Conservation (phyloP, 2,888 invertebrate species). For the Drosophila subquinaria region DNA sequence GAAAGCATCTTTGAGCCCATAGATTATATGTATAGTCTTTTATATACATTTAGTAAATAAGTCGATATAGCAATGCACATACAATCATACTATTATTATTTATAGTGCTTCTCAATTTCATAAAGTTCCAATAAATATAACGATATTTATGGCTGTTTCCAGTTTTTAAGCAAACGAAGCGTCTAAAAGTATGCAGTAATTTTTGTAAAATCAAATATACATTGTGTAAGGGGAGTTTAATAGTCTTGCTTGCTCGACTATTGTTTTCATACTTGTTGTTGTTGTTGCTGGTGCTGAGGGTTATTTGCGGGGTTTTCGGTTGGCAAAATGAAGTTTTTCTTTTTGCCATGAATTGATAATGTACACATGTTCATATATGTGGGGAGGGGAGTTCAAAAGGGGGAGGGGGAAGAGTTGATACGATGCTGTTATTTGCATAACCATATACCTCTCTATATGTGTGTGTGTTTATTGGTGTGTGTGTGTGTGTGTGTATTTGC, state of each 20-base stretch:
- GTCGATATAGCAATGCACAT: no score
- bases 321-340: constrained; percentile 79
- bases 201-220: no score
- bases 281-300: constrained; percentile 1
- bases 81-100: no score
- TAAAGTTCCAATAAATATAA: background rate
- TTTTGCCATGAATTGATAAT: constrained; percentile 79
- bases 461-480: constrained; percentile 16
- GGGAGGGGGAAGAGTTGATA: constrained; percentile 36
- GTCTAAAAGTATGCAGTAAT: background rate
- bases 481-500: constrained; percentile 57
- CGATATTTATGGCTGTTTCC: background rate
- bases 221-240: background rate
- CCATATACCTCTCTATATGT: constrained; percentile 45
- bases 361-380: constrained; percentile 77
- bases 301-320: constrained; percentile 43
- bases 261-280: background rate
- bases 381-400: background rate
- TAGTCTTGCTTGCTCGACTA: background rate
- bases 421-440: constrained; percentile 72
- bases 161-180: background rate
- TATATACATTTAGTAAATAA: no score
- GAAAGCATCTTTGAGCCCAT: background rate
- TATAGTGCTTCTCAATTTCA: no score
- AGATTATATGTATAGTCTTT: no score